Base-by-base conservation (phyloP, 1,140 invertebrate species). In the Eufriesea mexicana region DNA sequence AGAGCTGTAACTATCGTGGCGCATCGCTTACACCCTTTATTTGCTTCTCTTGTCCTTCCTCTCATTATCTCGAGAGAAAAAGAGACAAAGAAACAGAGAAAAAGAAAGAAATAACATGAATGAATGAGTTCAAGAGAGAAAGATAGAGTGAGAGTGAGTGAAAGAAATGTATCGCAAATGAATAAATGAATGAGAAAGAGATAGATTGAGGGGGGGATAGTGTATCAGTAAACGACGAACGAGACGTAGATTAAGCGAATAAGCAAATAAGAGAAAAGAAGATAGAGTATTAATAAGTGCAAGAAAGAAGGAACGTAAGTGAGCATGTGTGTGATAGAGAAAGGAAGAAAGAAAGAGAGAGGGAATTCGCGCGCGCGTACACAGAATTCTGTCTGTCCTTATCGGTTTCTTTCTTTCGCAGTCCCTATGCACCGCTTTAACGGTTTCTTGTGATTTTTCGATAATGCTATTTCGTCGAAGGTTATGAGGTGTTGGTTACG, bases 361-460 rank as follows among this genome's bases (percentile, higher is more conserved):
- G 64, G 57, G 64, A 68, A 55, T 68, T 74, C 49, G 72, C 79
- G 79, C 79, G 79, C 77, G 82, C 66, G 72, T 76, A 82, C 68
- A 67, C 45, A 80, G 62, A 68, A 67, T 45, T 74, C 28, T 80
- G 35, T 74, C 54, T 47, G 6, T 85, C 70, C 76, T 66, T 87
- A 72, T 85, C 42, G 59, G 54, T 82, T 78, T 51, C 82, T 81
- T 68, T 73, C 83, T 74, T 73, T 61, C 70, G 54, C 67, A 72
- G 28, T 83, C 35, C 61, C 70, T 84, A 79, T 84, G 66, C 61
- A 85, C 64, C 84, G 71, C 84, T 85, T 85, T 89, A 89, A 89
- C 87, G 86, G 87, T 88, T 88, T 89, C 79, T 77, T 51, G 64
- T 88, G 67, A 85, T 89, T 88, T 89, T 83, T 87, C 72, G 75